Conservation (phyloP, 2,113 vertebrate genomes). For the Arizona elegans region DNA sequence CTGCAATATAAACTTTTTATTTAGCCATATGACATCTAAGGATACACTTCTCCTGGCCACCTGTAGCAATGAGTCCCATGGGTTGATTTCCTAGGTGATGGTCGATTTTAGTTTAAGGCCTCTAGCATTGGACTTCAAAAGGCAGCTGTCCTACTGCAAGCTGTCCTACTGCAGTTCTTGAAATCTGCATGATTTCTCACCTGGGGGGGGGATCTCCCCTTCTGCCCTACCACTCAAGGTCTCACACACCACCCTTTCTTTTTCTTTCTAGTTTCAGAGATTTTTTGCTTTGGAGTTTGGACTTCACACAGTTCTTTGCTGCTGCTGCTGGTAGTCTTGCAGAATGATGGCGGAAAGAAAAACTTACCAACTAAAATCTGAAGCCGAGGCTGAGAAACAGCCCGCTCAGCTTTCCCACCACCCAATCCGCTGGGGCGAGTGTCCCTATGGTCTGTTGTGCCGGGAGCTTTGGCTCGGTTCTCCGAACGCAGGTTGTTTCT, state of each 20-base stretch:
- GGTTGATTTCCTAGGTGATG: background rate
- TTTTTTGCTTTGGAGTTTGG: too few relatives aligned
- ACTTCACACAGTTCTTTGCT: background rate
- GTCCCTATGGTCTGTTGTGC: background rate
- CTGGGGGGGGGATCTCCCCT: background rate
- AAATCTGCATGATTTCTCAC: background rate
- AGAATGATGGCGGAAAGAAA: background rate
- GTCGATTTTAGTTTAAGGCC: background rate
- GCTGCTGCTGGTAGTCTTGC: too few relatives aligned
- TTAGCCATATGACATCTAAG: background rate
- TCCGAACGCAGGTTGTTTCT: background rate
- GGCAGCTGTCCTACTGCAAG: too few relatives aligned
- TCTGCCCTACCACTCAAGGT: too few relatives aligned
- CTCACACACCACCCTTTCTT: background rate
- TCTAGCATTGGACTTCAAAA: background rate
- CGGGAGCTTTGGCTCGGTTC: background rate
- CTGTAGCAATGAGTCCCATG: background rate
- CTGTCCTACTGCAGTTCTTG: background rate
- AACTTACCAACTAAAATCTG: background rate
- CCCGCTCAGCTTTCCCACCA: background rate
- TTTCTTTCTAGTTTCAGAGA: background rate
- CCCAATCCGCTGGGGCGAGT: fast-evolving
- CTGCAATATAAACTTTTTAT: background rate
- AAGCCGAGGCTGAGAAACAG: background rate
- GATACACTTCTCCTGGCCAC: too few relatives aligned